phyloP scores from a whole-genome alignment of 2,888 invertebrate species.

The Cataglyphis albicans region DNA sequence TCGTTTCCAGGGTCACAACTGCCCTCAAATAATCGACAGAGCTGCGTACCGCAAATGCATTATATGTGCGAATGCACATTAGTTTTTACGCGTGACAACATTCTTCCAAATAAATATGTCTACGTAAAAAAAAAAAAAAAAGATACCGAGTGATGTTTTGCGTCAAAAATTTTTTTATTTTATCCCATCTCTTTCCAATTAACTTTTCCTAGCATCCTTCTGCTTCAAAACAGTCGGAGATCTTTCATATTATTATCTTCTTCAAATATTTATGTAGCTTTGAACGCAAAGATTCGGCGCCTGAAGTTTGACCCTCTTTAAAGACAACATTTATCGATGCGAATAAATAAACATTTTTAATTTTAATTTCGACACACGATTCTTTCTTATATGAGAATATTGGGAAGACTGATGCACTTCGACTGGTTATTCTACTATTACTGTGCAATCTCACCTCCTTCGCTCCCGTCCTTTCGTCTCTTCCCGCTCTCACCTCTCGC shows the following conservation, averaged over 20 bases:
- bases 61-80: background rate
- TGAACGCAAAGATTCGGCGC: background rate
- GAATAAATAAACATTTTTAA: background rate
- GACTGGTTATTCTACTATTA: constrained; percentile 48
- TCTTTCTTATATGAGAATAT: background rate
- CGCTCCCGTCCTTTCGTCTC: background rate
- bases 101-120: background rate
- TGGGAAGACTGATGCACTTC: background rate
- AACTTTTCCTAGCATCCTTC: background rate
- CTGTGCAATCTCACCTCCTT: background rate
- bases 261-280: background rate
- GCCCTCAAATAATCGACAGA: constrained; percentile 18
- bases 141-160: background rate
- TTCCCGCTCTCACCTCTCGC: background rate
- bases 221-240: background rate
- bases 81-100: background rate
- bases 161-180: constrained; percentile 4
- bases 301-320: background rate
- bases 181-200: background rate
- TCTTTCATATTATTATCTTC: no score
- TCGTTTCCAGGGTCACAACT: constrained; percentile 43
- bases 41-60: background rate
- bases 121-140: background rate
- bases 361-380: background rate
- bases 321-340: background rate